A percentile compares a stretch with the other conserved stretches of the same genome.
Evolutionary conservation across 2,888 invertebrate species (phyloP).

Genomic region (Achlya flavicornis): DNA sequence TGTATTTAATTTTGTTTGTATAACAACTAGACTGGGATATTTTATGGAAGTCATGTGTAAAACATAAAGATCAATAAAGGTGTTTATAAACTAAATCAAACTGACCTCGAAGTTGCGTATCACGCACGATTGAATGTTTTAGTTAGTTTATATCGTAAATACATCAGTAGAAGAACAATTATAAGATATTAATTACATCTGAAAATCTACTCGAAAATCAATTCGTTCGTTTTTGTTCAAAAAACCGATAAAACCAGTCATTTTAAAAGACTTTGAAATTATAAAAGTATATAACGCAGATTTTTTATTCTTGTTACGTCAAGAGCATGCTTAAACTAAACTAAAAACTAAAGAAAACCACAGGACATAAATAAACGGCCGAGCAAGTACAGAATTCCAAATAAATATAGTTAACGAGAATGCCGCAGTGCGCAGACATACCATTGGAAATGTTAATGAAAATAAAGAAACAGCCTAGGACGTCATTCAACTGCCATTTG

Average conservation of each 20-base stretch:
- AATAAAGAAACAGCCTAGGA: background rate
- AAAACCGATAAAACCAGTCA: too few relatives aligned
- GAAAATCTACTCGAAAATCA: background rate
- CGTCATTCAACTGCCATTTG: constrained; percentile 6
- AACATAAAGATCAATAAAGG: background rate
- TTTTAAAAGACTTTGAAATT: background rate
- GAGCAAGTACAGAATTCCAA: constrained; percentile 2
- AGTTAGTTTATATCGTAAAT: background rate
- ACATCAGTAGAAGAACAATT: background rate
- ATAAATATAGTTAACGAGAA: constrained; percentile 3
- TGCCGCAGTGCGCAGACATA: constrained; percentile 12
- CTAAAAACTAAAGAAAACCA: background rate
- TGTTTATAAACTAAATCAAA: background rate
- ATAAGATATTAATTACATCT: background rate
- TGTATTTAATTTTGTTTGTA: background rate
- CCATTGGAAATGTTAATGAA: constrained; percentile 11
- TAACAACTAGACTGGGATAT: background rate
- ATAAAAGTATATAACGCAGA: background rate
- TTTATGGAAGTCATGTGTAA: background rate
- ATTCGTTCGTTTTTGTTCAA: background rate
- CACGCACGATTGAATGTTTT: background rate
- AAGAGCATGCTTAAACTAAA: background rate
- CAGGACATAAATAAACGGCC: background rate
- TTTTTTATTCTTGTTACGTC: background rate
- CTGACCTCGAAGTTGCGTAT: background rate